These are phyloP conservation scores for Argyra leucocephala DNA, from an alignment of 2,888 invertebrate species.

Conservation along the genomic window DNA sequence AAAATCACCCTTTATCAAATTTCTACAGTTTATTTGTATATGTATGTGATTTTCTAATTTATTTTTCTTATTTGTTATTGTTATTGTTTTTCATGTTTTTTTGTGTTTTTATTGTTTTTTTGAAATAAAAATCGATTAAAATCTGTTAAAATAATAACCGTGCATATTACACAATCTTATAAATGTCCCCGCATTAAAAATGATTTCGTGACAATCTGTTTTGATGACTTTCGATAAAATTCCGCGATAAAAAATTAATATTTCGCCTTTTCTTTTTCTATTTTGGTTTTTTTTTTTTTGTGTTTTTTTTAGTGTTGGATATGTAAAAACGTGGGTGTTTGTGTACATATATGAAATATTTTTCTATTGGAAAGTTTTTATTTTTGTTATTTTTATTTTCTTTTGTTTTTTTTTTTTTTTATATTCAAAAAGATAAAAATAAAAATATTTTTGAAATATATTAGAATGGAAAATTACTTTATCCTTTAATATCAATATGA, in stretches of 20 bases:
- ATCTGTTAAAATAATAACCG: slow-evolving; percentile 3
- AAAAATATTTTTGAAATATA: background rate
- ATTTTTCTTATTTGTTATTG: too few relatives aligned
- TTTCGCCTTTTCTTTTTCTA: background rate
- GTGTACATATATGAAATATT: too few relatives aligned
- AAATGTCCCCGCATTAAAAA: slow-evolving; percentile 2
- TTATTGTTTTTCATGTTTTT: too few relatives aligned
- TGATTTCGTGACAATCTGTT: slow-evolving; percentile 4
- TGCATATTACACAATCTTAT: background rate
- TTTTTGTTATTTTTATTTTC: too few relatives aligned
- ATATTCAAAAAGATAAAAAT: background rate
- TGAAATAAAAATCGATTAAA: background rate
- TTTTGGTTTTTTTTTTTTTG: background rate
- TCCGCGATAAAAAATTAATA: slow-evolving; percentile 6
- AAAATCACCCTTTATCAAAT: too few relatives aligned
- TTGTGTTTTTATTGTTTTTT: too few relatives aligned
- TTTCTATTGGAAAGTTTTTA: too few relatives aligned
- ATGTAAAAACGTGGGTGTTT: too few relatives aligned
- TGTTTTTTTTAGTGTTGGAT: background rate
- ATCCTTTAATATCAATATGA: background rate
- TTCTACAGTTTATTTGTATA: too few relatives aligned
- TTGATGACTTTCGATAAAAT: slow-evolving; percentile 1
- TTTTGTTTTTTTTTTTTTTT: background rate
- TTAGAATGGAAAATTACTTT: background rate
- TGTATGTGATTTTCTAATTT: too few relatives aligned